phyloP scores from a whole-genome alignment of 2,888 invertebrate genomes.

The Philopedon plagiatum region DNA sequence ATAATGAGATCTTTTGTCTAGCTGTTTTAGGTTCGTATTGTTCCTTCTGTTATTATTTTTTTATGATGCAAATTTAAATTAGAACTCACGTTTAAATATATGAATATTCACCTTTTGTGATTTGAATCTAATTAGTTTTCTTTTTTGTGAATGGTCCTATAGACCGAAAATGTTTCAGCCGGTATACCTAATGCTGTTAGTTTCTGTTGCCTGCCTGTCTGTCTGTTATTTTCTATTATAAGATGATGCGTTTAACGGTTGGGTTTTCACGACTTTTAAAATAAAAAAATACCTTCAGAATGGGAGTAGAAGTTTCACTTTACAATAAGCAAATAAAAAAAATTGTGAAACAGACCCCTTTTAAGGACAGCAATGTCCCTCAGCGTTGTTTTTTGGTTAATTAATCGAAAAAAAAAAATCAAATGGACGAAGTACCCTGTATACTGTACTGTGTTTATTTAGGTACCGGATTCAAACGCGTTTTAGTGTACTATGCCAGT shows the following conservation, averaged over 20 bases:
- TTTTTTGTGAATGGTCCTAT: not conserved
- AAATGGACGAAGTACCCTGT: not conserved
- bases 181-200: not conserved
- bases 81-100: conserved; percentile 24
- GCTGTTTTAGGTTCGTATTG: conserved; percentile 31
- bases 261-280: not conserved
- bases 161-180: not conserved
- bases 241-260: conserved; percentile 2
- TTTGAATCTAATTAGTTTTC: conserved; percentile 16
- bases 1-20: conserved; percentile 46
- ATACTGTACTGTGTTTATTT: not conserved
- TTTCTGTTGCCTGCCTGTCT: conserved; percentile 1
- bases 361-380: too few relatives aligned
- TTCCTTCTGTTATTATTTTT: conserved; percentile 35
- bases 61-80: conserved; percentile 44
- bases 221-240: not conserved
- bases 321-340: too few relatives aligned
- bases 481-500: conserved; percentile 8
- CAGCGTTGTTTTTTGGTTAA: too few relatives aligned
- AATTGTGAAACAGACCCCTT: too few relatives aligned
- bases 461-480: not conserved
- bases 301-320: too few relatives aligned
- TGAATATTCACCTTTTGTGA: conserved; percentile 17
- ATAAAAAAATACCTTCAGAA: not conserved
- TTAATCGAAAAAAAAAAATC: too few relatives aligned